Conservation (phyloP, 53 echinoderm and acorn worm species). For the Mesocentrotus franciscanus region DNA sequence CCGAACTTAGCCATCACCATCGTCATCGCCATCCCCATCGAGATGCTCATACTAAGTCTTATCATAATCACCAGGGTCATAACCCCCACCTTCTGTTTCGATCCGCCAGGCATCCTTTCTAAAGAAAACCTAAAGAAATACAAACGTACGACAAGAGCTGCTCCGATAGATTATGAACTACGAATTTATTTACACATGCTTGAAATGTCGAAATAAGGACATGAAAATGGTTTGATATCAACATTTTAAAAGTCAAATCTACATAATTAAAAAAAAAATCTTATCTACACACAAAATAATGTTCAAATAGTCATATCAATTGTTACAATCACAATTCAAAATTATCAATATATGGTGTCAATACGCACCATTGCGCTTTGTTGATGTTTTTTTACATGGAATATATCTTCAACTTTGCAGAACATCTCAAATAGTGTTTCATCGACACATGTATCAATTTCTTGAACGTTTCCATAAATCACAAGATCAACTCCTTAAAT, state of each 20-base stretch:
- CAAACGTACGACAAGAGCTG: not conserved
- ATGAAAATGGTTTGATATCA: conserved; percentile 20
- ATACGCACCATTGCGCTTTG: not conserved
- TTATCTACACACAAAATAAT: conserved; percentile 51
- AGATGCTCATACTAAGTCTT: not conserved
- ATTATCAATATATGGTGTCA: not conserved
- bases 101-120: not conserved
- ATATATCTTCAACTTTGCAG: not conserved
- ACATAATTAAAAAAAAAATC: conserved; percentile 52
- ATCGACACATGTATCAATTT: not conserved
- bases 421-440: not conserved
- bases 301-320: conserved; percentile 1
- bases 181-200: conserved; percentile 64
- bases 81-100: not conserved
- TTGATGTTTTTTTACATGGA: conserved; percentile 11
- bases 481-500: not conserved
- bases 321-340: conserved; percentile 33
- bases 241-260: conserved; percentile 54
- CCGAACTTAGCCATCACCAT: not conserved
- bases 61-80: not conserved
- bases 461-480: not conserved
- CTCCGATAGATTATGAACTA: conserved; percentile 59
- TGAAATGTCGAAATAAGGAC: conserved; percentile 37
- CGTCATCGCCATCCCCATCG: not conserved
- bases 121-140: not conserved